A percentile compares a stretch with the other conserved stretches of the same genome.
These are phyloP conservation scores for Tigriopus californicus DNA, from an alignment of 2,888 invertebrate genomes.

Conservation along the genomic window DNA sequence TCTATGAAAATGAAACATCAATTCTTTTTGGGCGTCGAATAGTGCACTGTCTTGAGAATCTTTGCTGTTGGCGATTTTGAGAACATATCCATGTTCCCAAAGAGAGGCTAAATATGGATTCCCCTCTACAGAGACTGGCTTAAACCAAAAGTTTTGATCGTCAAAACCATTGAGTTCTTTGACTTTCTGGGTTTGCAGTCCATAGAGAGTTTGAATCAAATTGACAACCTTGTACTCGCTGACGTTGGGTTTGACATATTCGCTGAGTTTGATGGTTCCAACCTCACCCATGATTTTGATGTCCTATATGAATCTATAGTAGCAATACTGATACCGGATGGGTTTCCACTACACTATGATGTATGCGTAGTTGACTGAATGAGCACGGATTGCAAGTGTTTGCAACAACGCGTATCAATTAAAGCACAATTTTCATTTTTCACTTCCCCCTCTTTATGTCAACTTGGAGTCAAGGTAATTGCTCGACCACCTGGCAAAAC, in stretches of 20 bases:
- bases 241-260: slow-evolving; percentile 38
- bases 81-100: slow-evolving; percentile 31
- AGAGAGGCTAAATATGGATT: slow-evolving; percentile 19
- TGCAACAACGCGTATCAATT: too few relatives aligned
- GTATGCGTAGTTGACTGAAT: too few relatives aligned
- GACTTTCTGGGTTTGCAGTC: slow-evolving; percentile 38
- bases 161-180: slow-evolving; percentile 52
- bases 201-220: slow-evolving; percentile 40
- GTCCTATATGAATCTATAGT: too few relatives aligned
- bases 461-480: too few relatives aligned
- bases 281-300: too few relatives aligned
- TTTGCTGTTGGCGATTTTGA: slow-evolving; percentile 64
- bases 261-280: slow-evolving; percentile 30
- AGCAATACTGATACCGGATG: too few relatives aligned
- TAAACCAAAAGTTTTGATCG: slow-evolving; percentile 51
- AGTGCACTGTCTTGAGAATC: slow-evolving; percentile 48
- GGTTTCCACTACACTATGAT: too few relatives aligned
- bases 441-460: too few relatives aligned
- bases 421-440: too few relatives aligned
- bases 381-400: too few relatives aligned
- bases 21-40: slow-evolving; percentile 52
- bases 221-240: slow-evolving; percentile 34
- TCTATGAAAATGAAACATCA: slow-evolving; percentile 47
- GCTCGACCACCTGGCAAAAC: too few relatives aligned
- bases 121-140: slow-evolving; percentile 30